Evolutionary conservation across 2,888 invertebrate species (phyloP).

Genomic region (Frankliniella intonsa): DNA sequence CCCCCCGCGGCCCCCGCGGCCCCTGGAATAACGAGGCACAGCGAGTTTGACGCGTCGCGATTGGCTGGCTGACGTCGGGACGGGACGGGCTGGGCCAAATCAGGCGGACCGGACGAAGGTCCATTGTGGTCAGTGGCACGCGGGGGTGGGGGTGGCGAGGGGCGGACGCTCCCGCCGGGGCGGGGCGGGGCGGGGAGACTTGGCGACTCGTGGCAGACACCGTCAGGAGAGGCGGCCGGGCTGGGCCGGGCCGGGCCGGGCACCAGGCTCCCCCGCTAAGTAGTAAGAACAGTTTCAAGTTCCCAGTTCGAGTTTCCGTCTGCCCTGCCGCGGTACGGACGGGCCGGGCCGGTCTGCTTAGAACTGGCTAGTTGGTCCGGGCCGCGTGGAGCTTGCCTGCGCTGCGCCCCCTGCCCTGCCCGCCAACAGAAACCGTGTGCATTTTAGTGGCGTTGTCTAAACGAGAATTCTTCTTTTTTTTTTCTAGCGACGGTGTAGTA

Average conservation of each 20-base stretch:
- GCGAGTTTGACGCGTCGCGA: too few species aligned
- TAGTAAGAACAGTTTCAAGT: conserved; percentile 6
- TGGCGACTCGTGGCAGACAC: background rate
- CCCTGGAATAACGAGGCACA: too few species aligned
- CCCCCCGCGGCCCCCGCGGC: too few species aligned
- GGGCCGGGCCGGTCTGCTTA: background rate
- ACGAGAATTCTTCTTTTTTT: too few species aligned
- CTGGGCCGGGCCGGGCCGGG: too few species aligned
- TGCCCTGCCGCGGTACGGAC: background rate
- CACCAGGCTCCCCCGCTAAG: background rate
- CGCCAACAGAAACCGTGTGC: too few species aligned
- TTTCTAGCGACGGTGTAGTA: too few species aligned
- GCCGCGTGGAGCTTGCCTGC: too few species aligned
- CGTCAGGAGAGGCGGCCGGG: background rate
- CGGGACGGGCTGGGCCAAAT: background rate
- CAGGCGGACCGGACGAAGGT: background rate
- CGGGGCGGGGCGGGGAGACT: background rate
- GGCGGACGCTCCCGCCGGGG: background rate
- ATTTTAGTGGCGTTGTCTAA: too few species aligned
- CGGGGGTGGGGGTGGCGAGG: background rate
- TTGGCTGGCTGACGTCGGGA: too few species aligned
- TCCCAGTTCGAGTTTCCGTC: background rate
- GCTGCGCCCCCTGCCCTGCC: too few species aligned
- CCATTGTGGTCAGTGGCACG: background rate
- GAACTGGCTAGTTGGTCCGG: too few species aligned